A percentile compares a stretch with the other conserved stretches of the same genome.
phyloP scores from a whole-genome alignment of 2,888 invertebrate species.

The Romanomermis culicivorax region DNA sequence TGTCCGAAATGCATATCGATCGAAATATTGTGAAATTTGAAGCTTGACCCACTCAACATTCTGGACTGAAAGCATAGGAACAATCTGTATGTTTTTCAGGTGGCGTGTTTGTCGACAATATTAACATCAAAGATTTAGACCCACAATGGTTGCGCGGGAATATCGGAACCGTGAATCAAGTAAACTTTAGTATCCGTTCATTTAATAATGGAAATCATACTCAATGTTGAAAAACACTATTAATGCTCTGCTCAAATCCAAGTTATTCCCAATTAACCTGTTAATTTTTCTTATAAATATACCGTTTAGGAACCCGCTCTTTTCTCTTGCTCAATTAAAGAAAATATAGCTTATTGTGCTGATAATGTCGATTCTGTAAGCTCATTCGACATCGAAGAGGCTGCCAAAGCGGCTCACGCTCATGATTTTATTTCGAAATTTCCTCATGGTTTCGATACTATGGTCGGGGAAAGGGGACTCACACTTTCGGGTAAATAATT shows the following conservation, averaged over 20 bases:
- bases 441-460: conserved; percentile 52
- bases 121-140: conserved; percentile 51
- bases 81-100: too few relatives aligned
- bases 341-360: conserved; percentile 73
- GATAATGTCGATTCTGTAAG: conserved; percentile 22
- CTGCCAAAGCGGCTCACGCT: conserved; percentile 62
- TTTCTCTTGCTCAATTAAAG: conserved; percentile 67
- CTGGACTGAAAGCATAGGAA: too few relatives aligned
- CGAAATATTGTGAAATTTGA: too few relatives aligned
- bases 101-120: conserved; percentile 44
- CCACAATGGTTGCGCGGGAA: conserved; percentile 61
- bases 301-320: conserved; percentile 68
- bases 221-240: too few relatives aligned
- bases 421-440: conserved; percentile 47
- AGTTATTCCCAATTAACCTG: too few relatives aligned
- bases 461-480: conserved; percentile 69
- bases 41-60: too few relatives aligned
- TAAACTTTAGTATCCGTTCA: conserved; percentile 20
- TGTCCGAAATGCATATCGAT: too few relatives aligned
- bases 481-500: conserved; percentile 58
- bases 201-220: too few relatives aligned
- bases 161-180: conserved; percentile 72
- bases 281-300: too few relatives aligned
- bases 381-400: conserved; percentile 29
- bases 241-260: too few relatives aligned